Conservation (phyloP, 35 echinoderm and acorn worm species). For the Anneissia japonica region DNA sequence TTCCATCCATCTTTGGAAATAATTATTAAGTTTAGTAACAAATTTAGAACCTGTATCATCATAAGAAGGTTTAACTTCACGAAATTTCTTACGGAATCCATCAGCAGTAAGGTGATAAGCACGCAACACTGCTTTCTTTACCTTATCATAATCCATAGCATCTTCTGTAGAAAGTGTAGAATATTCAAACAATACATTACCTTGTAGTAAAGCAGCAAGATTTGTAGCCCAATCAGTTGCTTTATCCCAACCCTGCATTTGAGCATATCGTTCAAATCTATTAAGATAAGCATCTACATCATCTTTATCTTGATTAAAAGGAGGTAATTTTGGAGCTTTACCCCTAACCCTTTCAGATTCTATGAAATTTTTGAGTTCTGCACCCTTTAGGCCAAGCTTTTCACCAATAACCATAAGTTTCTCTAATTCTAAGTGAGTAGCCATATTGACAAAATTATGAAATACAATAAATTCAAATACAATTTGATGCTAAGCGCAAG, state of each 20-base stretch:
- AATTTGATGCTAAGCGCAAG: no score
- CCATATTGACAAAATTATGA: no score
- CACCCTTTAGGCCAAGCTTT: no score
- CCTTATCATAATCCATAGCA: conserved; percentile 11
- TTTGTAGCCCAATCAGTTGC: conserved; percentile 14
- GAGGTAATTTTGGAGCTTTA: conserved; percentile 36
- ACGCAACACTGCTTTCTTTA: conserved; percentile 7
- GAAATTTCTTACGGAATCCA: conserved; percentile 32
- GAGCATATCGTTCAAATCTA: conserved; percentile 47
- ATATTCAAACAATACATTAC: conserved; percentile 17
- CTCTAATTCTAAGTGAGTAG: no score
- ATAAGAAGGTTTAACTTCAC: neutral
- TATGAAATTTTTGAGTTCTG: no score
- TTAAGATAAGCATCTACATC: conserved; percentile 55
- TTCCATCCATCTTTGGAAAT: conserved; percentile 13
- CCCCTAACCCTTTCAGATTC: no score
- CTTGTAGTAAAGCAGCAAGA: conserved; percentile 15
- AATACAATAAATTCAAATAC: no score
- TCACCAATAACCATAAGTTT: no score
- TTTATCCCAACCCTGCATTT: conserved; percentile 13
- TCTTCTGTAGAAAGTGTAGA: neutral
- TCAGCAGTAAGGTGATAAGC: conserved; percentile 6
- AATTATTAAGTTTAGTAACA: conserved; percentile 4
- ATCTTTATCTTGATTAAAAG: conserved; percentile 45
- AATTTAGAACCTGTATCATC: conserved; percentile 17